These are phyloP conservation scores for Hippotragus niger DNA, from an alignment of 2,113 vertebrate genomes.

Conservation along the genomic window DNA sequence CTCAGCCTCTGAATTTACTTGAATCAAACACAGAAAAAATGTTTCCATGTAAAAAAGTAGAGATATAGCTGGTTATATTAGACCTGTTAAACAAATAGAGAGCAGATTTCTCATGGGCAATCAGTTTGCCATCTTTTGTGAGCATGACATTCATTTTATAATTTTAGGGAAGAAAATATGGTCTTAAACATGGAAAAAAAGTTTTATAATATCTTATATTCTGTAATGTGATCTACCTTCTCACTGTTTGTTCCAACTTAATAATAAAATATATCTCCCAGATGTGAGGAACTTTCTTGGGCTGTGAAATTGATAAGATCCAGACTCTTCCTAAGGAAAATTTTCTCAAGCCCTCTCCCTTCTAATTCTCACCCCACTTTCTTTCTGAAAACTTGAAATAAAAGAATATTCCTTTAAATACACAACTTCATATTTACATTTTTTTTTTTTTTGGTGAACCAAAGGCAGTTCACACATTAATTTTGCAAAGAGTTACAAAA, in stretches of 20 bases:
- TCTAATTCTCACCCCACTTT: background rate
- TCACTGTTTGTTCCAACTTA: constrained; percentile 53
- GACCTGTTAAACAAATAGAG: background rate
- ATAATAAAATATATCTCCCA: constrained; percentile 47
- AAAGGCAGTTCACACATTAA: background rate
- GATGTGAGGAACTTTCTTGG: constrained; percentile 27
- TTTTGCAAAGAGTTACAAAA: background rate
- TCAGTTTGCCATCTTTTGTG: background rate
- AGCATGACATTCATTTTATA: constrained; percentile 38
- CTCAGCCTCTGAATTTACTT: background rate
- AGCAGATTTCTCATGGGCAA: constrained; percentile 33
- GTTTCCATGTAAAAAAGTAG: background rate
- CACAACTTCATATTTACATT: background rate
- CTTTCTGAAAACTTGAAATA: constrained; percentile 29
- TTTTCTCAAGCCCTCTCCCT: background rate
- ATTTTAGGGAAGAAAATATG: constrained; percentile 34
- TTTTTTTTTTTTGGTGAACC: background rate
- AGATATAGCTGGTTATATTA: background rate
- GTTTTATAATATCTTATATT: constrained; percentile 27
- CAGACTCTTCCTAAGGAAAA: background rate
- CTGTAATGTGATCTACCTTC: background rate
- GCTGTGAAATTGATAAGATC: constrained; percentile 45
- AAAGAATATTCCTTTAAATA: background rate
- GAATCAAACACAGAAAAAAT: background rate
- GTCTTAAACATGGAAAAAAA: constrained; percentile 38